Percentiles rank a stretch among this genome's conserved stretches.
Evolutionary conservation across 2,797 vertebrate genomes (phyloP).

Genomic region (Heterohyrax brucei): DNA sequence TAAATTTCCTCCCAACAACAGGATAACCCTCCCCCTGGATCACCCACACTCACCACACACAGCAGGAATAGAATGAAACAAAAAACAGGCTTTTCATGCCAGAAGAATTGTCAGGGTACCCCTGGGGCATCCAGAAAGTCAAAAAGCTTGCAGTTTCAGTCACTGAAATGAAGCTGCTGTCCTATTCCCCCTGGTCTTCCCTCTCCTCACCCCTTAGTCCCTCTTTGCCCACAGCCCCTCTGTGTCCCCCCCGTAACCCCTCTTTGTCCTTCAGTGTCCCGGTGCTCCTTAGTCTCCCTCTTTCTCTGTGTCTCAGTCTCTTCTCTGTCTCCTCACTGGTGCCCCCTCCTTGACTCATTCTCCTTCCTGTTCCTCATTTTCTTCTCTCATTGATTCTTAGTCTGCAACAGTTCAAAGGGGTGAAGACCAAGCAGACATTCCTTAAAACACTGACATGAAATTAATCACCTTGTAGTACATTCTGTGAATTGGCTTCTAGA

Average conservation of each 20-base stretch:
- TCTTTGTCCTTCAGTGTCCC: neutral
- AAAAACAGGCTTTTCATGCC: neutral
- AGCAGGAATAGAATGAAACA: neutral
- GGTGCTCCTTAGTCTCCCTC: neutral
- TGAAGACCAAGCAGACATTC: neutral
- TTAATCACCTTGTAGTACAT: neutral
- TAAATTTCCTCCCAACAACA: constrained; percentile 69
- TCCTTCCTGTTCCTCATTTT: neutral
- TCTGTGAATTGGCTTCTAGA: neutral
- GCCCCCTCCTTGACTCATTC: neutral
- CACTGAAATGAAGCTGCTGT: neutral
- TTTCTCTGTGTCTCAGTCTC: neutral
- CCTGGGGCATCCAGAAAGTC: too few relatives aligned
- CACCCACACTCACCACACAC: neutral
- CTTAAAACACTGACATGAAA: constrained; percentile 18
- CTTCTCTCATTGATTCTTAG: neutral
- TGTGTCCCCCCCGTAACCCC: neutral
- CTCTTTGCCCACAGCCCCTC: neutral
- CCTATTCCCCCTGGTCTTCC: neutral
- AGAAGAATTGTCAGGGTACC: neutral
- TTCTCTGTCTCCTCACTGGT: neutral
- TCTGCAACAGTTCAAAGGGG: neutral
- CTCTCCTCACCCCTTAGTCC: neutral
- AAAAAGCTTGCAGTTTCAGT: neutral
- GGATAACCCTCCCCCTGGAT: neutral